Evolutionary conservation across 2,888 invertebrate genomes (phyloP).

Genomic region (Ashinkailepas kermadecensis): DNA sequence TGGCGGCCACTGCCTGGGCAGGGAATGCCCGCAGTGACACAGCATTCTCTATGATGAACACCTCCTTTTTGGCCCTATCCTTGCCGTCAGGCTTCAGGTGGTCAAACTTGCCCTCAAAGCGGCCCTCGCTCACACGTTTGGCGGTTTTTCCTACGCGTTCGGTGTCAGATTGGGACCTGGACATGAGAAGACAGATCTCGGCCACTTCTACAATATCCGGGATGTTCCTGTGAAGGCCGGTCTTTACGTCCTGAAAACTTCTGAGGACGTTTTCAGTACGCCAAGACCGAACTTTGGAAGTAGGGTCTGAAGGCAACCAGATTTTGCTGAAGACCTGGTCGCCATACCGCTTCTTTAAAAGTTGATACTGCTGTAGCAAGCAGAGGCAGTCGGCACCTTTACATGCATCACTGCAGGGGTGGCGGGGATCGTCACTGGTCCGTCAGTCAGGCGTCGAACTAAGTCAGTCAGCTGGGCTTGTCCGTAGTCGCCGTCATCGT

Average conservation of each 20-base stretch:
- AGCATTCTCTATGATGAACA: not conserved
- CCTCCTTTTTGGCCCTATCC: not conserved
- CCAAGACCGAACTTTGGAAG: no score
- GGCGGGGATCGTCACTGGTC: no score
- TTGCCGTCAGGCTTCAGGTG: not conserved
- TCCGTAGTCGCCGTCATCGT: no score
- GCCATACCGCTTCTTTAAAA: not conserved
- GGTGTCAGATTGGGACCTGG: not conserved
- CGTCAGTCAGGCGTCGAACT: no score
- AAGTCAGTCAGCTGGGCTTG: no score
- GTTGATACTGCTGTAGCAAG: not conserved
- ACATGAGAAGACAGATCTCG: not conserved
- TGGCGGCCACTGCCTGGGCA: no score
- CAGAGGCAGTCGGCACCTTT: not conserved
- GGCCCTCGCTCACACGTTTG: no score
- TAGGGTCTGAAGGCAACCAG: no score
- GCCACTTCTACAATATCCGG: not conserved
- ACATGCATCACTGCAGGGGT: not conserved
- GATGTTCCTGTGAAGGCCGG: not conserved
- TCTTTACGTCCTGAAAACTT: no score
- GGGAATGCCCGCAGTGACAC: not conserved
- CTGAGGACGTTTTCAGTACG: no score
- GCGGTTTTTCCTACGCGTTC: not conserved
- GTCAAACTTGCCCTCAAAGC: no score
- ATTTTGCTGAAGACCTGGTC: not conserved